Evolutionary conservation across 2,888 invertebrate species (phyloP), one percentile per base, ranked within the genome.

Genomic region (Hydroisotoma schaefferi): DNA sequence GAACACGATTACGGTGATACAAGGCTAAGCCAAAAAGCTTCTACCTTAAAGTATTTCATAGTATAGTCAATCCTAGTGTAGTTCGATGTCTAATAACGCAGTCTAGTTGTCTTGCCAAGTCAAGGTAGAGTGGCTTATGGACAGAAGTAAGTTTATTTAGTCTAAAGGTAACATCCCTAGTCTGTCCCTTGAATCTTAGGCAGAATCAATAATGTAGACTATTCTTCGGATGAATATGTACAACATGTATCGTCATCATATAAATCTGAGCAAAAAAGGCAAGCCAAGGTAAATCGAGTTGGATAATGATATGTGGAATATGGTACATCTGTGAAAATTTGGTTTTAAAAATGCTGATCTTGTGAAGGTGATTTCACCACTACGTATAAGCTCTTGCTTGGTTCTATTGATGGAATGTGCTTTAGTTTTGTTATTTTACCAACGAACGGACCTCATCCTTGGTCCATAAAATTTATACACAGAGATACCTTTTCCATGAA

Each of bases 291-390:
- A 25, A 23, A 46, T 25, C 20, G 25, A 22, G 20, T 46, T 46
- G 33, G 8, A 8, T 46, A 46, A 46, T 46, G 25, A 46, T 46
- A 46, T 46, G 22, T 40, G 33, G 15, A 15, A 33, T 33, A 8
- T 22, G 6, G 46, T 12, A 23, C 20, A 52, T 55, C 52, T 56
- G 46, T 43, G 57, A 47, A 61, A 65, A 65, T 65, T 56, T 56
- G 57, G 57, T 59, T 62, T 62, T 65, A 65, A 61, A 62, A 62
- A 65, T 62, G 65, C 61, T 62, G 65, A 65, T 65, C 59, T 59
- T 65, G 65, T 61, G 55, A 65, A 62, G 61, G 65, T 65, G 65
- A 65, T 61, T 65, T 65, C 54, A 51, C 52, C 58, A 61, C 56
- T 51, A 46, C 22, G 4, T 40, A 20, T 40, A 18, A 15, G 8